phyloP scores from a whole-genome alignment of 2,113 vertebrate genomes.

The Daboia siamensis region DNA sequence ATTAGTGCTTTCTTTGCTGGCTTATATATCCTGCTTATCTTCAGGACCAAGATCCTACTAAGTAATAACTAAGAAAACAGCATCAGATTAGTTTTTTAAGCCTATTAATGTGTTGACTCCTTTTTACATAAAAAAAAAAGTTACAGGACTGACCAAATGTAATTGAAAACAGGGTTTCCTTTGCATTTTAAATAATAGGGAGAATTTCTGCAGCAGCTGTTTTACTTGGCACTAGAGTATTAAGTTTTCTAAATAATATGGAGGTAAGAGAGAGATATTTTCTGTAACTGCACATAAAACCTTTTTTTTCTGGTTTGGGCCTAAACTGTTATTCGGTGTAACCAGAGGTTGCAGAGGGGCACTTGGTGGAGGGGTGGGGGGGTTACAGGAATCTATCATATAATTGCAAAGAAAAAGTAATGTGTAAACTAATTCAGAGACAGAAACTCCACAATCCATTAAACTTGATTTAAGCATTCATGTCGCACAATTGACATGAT shows the following conservation, averaged over 20 bases:
- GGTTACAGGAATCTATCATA: neutral
- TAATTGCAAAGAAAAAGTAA: neutral
- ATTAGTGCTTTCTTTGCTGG: neutral
- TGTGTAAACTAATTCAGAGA: neutral
- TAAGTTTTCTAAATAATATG: neutral
- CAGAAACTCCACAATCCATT: neutral
- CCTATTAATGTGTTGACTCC: neutral
- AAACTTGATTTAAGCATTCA: constrained; percentile 19
- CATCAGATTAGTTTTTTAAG: neutral
- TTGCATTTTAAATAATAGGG: neutral
- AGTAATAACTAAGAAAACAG: neutral
- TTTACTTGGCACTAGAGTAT: neutral
- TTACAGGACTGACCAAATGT: neutral
- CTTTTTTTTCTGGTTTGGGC: neutral
- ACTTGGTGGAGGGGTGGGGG: neutral
- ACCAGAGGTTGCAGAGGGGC: neutral
- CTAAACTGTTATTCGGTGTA: neutral
- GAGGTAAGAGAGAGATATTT: neutral
- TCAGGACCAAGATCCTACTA: neutral
- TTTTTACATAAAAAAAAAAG: neutral
- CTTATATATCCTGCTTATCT: neutral
- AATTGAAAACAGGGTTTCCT: neutral
- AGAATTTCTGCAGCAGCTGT: neutral
- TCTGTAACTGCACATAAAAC: neutral
- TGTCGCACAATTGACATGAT: constrained; percentile 22